Base-by-base conservation (phyloP, 2,888 invertebrate genomes). In the Cerastis rubricosa region DNA sequence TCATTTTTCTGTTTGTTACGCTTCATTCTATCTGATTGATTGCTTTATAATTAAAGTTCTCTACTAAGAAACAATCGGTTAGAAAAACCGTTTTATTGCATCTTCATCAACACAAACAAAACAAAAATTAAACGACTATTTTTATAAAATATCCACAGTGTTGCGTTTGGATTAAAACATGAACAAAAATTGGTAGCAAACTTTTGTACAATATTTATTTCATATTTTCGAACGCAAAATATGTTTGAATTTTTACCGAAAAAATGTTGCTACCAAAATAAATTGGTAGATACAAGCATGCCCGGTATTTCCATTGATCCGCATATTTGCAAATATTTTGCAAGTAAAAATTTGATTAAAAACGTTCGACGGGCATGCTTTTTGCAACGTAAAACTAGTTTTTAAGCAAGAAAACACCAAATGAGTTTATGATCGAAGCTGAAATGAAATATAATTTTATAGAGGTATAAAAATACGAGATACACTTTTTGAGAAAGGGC, bases 11-110 rank as follows among this genome's bases (percentile, higher is more conserved):
- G 3, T 85, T 78, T 61, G 63, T 63, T 17, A 68, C 65, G 78
- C 85, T 35, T 85, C 82, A 85, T 78, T 84, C 22, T 74, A 59
- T 81, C 65, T 82, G 82, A 85, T 85, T 84, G 83, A 85, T 76
- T 76, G 73, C 49, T 75, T 49, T 25, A 25, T 59, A 51, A 73
- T 73, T 73, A 63, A 57, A 75, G 82, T 82, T 85, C 70, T 19
- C 29, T 43, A 40, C 29, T 43, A 40, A 66, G 40, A 63, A 78
- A 61, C 51, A 49, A 25, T 29, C 14, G 12, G 6, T 47, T n/a
- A 2, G 8, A 57, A 70, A 69, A 77, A 61, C n/a, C 1, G 11
- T 74, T 70, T 47, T 49, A 11, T 25, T 66, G 8, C 17, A 54
- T 67, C 14, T 45, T 25, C 5, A 63, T 57, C 7, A 40, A 49